Evolutionary conservation across 2,888 invertebrate species (phyloP), one percentile per base, ranked within the genome.

Genomic region (Caenorhabditis zanzibari): DNA sequence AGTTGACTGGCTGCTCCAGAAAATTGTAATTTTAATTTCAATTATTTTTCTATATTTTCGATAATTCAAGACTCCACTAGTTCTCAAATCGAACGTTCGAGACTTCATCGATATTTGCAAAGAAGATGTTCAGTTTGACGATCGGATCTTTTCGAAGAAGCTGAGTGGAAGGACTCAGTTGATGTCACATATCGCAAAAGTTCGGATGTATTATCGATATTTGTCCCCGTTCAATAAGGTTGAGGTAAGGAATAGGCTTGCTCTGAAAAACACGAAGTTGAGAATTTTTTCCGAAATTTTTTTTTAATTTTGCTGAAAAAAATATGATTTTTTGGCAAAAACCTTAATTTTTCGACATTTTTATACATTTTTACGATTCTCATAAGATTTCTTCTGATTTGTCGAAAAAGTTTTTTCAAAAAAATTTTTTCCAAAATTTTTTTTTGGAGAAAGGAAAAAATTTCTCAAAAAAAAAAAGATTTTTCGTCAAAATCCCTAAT

Each of bases 201-300:
- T 91, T 19, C 82, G 90, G 3, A 81, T 90, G 69, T 91, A 91
- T 77, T 91, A 86, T 72, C 86, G 89, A 7, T 90, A 88, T 74
- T 85, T 88, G 69, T 90, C 89, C 26, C 91, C 90, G 26, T 90
- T 82, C 76, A 90, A 90, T 76, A 90, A 89, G 82, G 82, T 90
- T 49, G 89, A 90, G 77, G 91, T 90, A 52, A 61, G 56, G n/a
- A n/a, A n/a, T n/a, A n/a, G n/a, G n/a, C n/a, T n/a, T 41, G 26
- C 14, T 71, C 26, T 38, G 12, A 10, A 26, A n/a, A 56, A 26
- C 10, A n/a, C n/a, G n/a, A n/a, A n/a, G n/a, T 38, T 22, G n/a
- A n/a, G n/a, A n/a, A n/a, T n/a, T n/a, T n/a, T n/a, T n/a, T n/a
- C n/a, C n/a, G n/a, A n/a, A n/a, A n/a, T n/a, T n/a, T n/a, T n/a